phyloP scores from a whole-genome alignment of 2,888 invertebrate genomes.

The Tubiluchus corallicola region DNA sequence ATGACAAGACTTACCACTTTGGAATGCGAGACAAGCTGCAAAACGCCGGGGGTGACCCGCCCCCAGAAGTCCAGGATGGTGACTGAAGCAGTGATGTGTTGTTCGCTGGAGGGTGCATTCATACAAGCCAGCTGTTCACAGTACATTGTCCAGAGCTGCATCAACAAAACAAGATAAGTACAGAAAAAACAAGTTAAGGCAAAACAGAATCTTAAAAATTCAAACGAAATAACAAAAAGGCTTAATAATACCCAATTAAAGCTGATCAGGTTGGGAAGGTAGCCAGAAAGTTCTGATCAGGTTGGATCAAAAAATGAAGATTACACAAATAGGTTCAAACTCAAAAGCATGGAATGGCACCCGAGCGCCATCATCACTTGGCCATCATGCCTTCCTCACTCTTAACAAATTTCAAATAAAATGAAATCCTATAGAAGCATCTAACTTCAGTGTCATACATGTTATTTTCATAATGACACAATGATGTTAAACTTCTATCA shows the following conservation, averaged over 20 bases:
- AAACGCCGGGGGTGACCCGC: constrained; percentile 81
- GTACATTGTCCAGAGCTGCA: constrained; percentile 85
- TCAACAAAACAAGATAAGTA: neutral
- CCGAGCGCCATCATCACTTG: too few species aligned
- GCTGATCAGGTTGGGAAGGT: neutral
- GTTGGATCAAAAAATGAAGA: neutral
- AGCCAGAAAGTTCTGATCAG: constrained; percentile 1
- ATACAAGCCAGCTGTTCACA: constrained; percentile 64
- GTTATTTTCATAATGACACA: too few species aligned
- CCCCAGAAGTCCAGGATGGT: constrained; percentile 96
- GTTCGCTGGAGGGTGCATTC: constrained; percentile 33
- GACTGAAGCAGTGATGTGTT: constrained; percentile 24
- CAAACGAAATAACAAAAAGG: neutral
- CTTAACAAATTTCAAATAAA: too few species aligned
- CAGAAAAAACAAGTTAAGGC: neutral
- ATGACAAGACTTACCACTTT: constrained; percentile 62
- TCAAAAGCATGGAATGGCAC: too few species aligned
- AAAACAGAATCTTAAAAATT: neutral
- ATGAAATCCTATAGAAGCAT: too few species aligned
- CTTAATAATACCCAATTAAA: neutral
- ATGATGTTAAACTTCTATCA: too few species aligned
- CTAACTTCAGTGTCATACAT: too few species aligned
- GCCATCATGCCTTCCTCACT: too few species aligned
- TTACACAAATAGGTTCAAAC: constrained; percentile 8
- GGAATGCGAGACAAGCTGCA: constrained; percentile 75